phyloP scores from a whole-genome alignment of 2,888 invertebrate species.

The Anthrax anthrax region DNA sequence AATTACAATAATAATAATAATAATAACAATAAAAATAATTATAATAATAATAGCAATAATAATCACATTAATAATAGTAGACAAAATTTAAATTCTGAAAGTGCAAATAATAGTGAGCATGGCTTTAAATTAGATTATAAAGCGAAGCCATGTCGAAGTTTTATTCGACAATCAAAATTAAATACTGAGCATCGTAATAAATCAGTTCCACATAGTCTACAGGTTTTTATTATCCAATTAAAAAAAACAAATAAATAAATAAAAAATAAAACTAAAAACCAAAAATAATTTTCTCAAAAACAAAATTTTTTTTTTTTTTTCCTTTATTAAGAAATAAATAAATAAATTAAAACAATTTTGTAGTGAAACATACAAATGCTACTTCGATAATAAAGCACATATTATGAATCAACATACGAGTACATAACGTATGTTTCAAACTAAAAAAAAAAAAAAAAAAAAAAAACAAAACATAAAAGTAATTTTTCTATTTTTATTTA shows the following conservation, averaged over 20 bases:
- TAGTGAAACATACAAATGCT: too few species aligned
- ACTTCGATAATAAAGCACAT: too few species aligned
- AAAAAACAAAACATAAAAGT: too few species aligned
- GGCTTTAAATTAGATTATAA: slow-evolving; percentile 18
- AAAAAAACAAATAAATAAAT: slow-evolving; percentile 6
- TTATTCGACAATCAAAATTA: slow-evolving; percentile 18
- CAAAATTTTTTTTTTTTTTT: too few species aligned
- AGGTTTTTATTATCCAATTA: slow-evolving; percentile 14
- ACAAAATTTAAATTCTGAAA: slow-evolving; percentile 14
- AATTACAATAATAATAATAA: neutral
- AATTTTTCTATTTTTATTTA: too few species aligned
- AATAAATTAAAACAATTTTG: too few species aligned
- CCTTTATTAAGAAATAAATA: too few species aligned
- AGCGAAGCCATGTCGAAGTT: slow-evolving; percentile 21
- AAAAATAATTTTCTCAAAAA: too few species aligned
- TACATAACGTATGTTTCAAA: too few species aligned
- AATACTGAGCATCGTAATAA: slow-evolving; percentile 21
- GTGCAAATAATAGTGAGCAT: slow-evolving; percentile 15
- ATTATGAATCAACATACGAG: too few species aligned
- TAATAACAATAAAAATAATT: slow-evolving; percentile 1
- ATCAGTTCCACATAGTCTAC: slow-evolving; percentile 22
- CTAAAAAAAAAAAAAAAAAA: too few species aligned
- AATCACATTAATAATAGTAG: slow-evolving; percentile 1
- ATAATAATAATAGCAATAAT: slow-evolving; percentile 1
- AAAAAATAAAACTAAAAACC: neutral